Evolutionary conservation across 2,888 invertebrate genomes (phyloP).

Genomic region (Tethea ocularis): DNA sequence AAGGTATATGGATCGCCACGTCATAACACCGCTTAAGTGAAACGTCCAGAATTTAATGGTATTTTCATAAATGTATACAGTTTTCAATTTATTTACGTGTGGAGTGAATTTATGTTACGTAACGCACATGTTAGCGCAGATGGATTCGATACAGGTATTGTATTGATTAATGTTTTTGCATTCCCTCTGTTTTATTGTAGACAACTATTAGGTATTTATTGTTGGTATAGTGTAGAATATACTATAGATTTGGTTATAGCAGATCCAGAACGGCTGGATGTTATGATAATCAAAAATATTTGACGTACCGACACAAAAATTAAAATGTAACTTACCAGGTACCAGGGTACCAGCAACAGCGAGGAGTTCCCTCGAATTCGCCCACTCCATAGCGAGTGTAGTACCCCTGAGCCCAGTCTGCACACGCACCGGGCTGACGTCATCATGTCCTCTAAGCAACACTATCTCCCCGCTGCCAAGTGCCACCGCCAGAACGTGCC

Average conservation of each 20-base stretch:
- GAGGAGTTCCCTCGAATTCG: constrained; percentile 95
- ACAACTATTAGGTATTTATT: not conserved
- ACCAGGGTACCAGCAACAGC: constrained; percentile 93
- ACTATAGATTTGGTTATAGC: no score
- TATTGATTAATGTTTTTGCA: not conserved
- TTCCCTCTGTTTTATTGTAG: not conserved
- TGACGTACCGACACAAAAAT: no score
- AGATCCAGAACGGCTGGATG: no score
- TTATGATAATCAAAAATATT: no score
- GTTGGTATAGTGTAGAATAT: not conserved
- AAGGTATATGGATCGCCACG: constrained; percentile 18
- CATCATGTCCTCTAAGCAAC: constrained; percentile 95
- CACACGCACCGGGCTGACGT: constrained; percentile 94
- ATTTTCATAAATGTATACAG: not conserved
- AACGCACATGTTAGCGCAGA: not conserved
- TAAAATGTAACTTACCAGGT: constrained; percentile 53
- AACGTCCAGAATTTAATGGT: constrained; percentile 1
- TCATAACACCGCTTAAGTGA: not conserved
- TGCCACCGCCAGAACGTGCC: constrained; percentile 93
- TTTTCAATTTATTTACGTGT: not conserved
- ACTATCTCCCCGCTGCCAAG: constrained; percentile 95
- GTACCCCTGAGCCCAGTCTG: constrained; percentile 91
- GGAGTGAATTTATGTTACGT: not conserved
- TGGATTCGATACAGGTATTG: not conserved
- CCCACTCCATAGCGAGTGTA: constrained; percentile 97